Conservation (phyloP, 2,888 invertebrate genomes). For the Pasiphila rectangulata region DNA sequence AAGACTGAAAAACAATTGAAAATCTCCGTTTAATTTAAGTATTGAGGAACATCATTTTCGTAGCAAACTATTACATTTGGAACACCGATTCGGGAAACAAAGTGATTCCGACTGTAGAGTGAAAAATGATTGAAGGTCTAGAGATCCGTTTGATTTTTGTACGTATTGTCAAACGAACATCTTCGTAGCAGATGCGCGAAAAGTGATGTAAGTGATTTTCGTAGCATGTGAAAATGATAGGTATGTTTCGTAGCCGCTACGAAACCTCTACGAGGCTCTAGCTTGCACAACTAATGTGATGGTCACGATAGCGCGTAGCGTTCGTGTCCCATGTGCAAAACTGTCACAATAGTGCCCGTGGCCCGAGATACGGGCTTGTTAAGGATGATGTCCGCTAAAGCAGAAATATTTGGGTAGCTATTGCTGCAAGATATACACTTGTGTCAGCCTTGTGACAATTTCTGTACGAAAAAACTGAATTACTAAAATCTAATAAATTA, state of each 20-base stretch:
- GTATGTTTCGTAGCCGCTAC: constrained; percentile 13
- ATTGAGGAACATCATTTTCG: too few relatives aligned
- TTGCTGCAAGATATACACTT: too few relatives aligned
- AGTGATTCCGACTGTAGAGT: too few relatives aligned
- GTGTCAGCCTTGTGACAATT: too few relatives aligned
- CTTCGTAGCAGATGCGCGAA: constrained; percentile 7
- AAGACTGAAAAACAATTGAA: too few relatives aligned
- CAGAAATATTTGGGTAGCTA: background rate
- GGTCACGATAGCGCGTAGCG: constrained; percentile 18
- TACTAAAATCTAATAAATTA: too few relatives aligned
- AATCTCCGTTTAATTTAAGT: too few relatives aligned
- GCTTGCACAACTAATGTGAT: constrained; percentile 10
- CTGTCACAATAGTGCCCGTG: constrained; percentile 16
- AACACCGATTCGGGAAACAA: too few relatives aligned
- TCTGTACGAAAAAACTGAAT: too few relatives aligned
- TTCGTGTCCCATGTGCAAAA: constrained; percentile 8
- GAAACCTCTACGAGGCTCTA: constrained; percentile 18
- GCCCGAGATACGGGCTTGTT: constrained; percentile 4
- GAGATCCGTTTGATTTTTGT: background rate
- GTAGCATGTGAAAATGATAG: constrained; percentile 1
- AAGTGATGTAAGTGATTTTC: background rate
- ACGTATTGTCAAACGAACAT: background rate
- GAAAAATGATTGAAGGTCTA: too few relatives aligned
- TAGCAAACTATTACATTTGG: too few relatives aligned
- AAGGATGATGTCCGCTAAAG: constrained; percentile 7